phyloP scores from a whole-genome alignment of 2,888 invertebrate genomes.

The Elaeidobius kamerunicus region DNA sequence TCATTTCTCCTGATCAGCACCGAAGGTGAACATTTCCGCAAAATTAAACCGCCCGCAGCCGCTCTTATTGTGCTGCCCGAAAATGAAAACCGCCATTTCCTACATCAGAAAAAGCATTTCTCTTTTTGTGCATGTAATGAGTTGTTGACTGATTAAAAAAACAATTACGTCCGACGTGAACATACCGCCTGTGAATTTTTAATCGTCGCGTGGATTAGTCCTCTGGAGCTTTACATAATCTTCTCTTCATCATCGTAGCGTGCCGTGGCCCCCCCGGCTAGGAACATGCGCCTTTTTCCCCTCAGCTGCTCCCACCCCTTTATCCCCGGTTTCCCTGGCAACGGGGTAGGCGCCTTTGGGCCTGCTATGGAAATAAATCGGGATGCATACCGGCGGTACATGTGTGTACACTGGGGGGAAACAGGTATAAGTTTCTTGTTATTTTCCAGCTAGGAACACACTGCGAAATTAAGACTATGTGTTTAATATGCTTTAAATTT shows the following conservation, averaged over 20 bases:
- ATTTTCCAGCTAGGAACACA: conserved; percentile 8
- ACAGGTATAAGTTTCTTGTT: conserved; percentile 27
- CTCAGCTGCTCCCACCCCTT: conserved; percentile 11
- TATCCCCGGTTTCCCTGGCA: conserved; percentile 20
- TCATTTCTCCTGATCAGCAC: too few relatives aligned
- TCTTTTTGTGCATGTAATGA: conserved; percentile 28
- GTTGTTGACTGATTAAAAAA: conserved; percentile 34
- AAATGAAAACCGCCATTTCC: conserved; percentile 13
- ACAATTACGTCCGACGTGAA: conserved; percentile 31
- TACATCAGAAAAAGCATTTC: conserved; percentile 5
- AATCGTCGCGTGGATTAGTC: conserved; percentile 38
- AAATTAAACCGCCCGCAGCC: conserved; percentile 17
- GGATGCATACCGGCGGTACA: conserved; percentile 20
- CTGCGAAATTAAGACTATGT: conserved; percentile 6
- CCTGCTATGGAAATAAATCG: conserved; percentile 31
- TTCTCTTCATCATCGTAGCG: conserved; percentile 28
- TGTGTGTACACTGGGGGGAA: conserved; percentile 19
- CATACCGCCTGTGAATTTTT: conserved; percentile 35
- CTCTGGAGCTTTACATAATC: conserved; percentile 32
- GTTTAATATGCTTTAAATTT: conserved; percentile 6
- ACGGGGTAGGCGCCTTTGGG: conserved; percentile 25
- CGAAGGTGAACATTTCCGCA: conserved; percentile 4
- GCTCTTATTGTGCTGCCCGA: conserved; percentile 2
- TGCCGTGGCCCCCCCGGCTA: conserved; percentile 20
- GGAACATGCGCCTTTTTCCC: conserved; percentile 29